Conservation (phyloP, 2,888 invertebrate species). For the Diaphora mendica region DNA sequence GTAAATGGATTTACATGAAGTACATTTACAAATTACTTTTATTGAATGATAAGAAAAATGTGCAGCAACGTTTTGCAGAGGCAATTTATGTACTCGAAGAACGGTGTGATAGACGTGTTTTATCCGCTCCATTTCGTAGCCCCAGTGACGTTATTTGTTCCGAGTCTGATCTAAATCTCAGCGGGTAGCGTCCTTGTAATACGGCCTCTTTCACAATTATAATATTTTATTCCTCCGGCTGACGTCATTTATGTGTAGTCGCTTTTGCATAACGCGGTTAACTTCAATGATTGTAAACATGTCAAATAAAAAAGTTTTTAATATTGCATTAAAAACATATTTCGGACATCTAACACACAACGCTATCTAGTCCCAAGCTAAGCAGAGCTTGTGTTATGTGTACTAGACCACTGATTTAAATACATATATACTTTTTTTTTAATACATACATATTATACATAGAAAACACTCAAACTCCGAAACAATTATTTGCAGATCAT, state of each 20-base stretch:
- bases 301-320: constrained; percentile 18
- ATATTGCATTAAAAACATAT: constrained; percentile 6
- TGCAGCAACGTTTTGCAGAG: constrained; percentile 38
- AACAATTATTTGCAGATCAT: no score
- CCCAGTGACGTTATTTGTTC: constrained; percentile 50
- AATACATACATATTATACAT: no score
- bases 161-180: constrained; percentile 45
- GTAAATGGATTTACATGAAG: constrained; percentile 1
- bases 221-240: constrained; percentile 44
- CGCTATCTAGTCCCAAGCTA: no score
- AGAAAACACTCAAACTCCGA: no score
- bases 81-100: constrained; percentile 47
- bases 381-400: no score
- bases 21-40: constrained; percentile 14
- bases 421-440: no score
- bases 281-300: constrained; percentile 19
- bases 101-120: constrained; percentile 48
- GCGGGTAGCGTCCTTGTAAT: constrained; percentile 45
- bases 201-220: constrained; percentile 48
- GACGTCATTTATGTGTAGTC: constrained; percentile 42
- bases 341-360: no score
- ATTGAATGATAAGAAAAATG: constrained; percentile 30
- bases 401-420: no score
- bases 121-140: constrained; percentile 51
- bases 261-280: constrained; percentile 21